Base-by-base conservation (phyloP, 2,797 vertebrate species). In the Galago senegalensis region DNA sequence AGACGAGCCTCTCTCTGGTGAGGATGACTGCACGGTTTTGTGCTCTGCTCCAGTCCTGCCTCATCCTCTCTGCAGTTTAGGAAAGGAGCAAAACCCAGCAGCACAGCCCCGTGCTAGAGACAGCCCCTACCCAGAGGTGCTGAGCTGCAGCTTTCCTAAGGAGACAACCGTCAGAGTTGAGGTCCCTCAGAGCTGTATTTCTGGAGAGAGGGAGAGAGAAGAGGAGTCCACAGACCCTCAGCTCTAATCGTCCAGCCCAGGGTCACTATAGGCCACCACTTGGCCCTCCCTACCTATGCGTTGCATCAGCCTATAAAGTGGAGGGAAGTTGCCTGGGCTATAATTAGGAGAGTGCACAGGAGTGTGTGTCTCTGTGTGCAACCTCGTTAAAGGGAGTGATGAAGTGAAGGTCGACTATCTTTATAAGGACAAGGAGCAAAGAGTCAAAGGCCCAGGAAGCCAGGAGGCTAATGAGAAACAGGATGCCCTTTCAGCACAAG, bases 371-470 rank as follows among this genome's bases (percentile, higher is more conserved):
- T 76, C 88, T 40, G 65, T 82, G 70, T 84, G 97, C 43, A 60
- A 72, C 77, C 93, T 97, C 93, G 75, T 97, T 97, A 97, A 93
- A 69, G 27, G 29, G 46, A 93, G 60, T 69, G 90, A 96, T 86
- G 76, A 95, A 95, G 90, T 53, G 80, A 67, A 95, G 79, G 83
- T 86, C 72, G 72, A 11, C 29, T 96, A 40, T 94, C 93, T 97
- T 89, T 89, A 94, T 90, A 97, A 0, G 20, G 20, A 67, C 18
- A 94, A 43, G 21, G 85, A 40, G 69, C 4, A 20, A 93, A 92
- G 92, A 81, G 34, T 2, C 76, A 96, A 89, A 95, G 2, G 17
- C 7, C 0, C 1, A 85, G 53, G 72, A 94, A 97, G 75, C 76
- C 70, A 88, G 77, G 84, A 97, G 85, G 94, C 70, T 93, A 77